A percentile compares a stretch with the other conserved stretches of the same genome.
Conservation (phyloP, 2,113 vertebrate species). For the Oreochromis niloticus region DNA sequence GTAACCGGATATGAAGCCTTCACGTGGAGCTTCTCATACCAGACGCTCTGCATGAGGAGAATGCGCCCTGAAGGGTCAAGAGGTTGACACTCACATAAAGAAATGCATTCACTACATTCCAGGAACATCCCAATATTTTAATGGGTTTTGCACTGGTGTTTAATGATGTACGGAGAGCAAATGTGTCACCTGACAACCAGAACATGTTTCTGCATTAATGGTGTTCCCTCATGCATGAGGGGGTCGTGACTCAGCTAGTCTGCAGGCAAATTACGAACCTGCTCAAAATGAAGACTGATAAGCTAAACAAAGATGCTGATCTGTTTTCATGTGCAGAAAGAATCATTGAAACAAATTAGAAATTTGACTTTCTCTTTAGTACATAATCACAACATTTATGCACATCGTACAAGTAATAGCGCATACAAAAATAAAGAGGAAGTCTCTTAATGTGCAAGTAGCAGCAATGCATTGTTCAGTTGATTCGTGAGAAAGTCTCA, state of each 20-base stretch:
- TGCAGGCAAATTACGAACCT: background rate
- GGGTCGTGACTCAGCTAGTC: background rate
- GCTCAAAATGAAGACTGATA: background rate
- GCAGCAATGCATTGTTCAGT: background rate
- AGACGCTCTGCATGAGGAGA: background rate
- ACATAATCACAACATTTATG: background rate
- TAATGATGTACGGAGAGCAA: background rate
- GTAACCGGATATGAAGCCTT: slow-evolving; percentile 15
- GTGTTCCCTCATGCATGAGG: background rate
- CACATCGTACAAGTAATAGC: background rate
- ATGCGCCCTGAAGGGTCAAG: background rate
- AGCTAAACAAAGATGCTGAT: background rate
- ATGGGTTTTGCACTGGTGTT: background rate
- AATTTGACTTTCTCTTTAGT: background rate
- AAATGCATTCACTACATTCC: background rate
- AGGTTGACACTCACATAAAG: background rate
- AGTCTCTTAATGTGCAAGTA: slow-evolving; percentile 5
- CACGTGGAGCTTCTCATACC: background rate
- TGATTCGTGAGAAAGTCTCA: background rate
- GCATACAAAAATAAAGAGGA: background rate
- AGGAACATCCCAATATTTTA: background rate
- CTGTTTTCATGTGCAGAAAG: background rate
- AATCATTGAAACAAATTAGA: background rate
- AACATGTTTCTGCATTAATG: background rate
- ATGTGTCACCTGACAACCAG: slow-evolving; percentile 2